Base-by-base conservation (phyloP, 2,797 vertebrate species). In the Malurus splendens region DNA sequence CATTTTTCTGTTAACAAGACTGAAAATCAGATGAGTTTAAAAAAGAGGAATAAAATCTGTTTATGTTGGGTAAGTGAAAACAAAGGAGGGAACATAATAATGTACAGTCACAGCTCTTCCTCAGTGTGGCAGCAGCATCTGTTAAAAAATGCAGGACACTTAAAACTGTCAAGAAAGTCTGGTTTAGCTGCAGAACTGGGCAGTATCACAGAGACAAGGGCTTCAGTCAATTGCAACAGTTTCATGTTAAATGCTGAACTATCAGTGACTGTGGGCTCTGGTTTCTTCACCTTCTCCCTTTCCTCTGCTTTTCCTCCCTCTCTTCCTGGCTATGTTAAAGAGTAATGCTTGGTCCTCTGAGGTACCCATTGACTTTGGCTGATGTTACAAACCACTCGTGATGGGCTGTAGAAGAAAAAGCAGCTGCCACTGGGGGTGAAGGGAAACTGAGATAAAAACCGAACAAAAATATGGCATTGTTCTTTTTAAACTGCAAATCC, bases 81-180 rank as follows among this genome's bases (percentile, higher is more conserved):
- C 24, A 80, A 83, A 77, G 9, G 42, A 86, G 25, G 57, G 7
- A 67, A 65, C 48, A 50, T 12, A 45, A n/a, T 42, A 87, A 77
- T 54, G 82, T 68, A 52, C 55, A 56, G 45, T 68, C 73, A 36
- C 22, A 71, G 57, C 66, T 82, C 57, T 90, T 94, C 90, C 82
- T 92, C 87, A 76, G 80, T 76, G 70, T 90, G 90, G 86, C 88
- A 93, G 88, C 88, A 83, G 44, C 85, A 87, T 73, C 92, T 92
- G 70, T 68, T 94, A 70, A 72, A 87, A 93, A 85, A 81, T 72
- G 73, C 77, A 90, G 68, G 82, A 59, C 54, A 36, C 39, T 68
- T 90, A 72, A 88, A 87, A 77, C 24, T 68, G 66, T 4, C 36
- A 38, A 67, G 73, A 88, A 73, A 57, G 28, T 17, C 62, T 72